These are phyloP conservation scores for Numida meleagris DNA, from an alignment of 2,113 vertebrate species.

Conservation along the genomic window DNA sequence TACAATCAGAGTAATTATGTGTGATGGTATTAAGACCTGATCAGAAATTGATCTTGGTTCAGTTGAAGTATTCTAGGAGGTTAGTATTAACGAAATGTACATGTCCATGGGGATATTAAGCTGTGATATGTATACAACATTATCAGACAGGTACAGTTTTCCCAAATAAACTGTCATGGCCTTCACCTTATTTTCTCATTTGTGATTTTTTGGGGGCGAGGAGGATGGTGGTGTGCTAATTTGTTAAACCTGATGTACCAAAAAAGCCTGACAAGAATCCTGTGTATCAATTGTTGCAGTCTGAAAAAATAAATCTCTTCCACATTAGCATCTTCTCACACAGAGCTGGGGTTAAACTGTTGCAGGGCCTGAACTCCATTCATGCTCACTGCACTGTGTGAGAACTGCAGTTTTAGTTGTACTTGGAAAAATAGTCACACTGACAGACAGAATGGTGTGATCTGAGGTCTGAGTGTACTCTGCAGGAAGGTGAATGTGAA, in stretches of 20 bases:
- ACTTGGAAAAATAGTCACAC: background rate
- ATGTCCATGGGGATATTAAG: conserved; percentile 58
- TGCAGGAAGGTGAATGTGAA: background rate
- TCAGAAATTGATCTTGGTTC: conserved; percentile 54
- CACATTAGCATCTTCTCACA: background rate
- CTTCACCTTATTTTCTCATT: conserved; percentile 42
- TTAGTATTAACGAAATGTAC: conserved; percentile 52
- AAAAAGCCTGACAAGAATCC: background rate
- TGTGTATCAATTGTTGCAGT: background rate
- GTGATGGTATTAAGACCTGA: conserved; percentile 9
- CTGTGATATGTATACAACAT: conserved; percentile 62
- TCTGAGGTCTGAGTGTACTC: background rate
- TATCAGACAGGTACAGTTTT: conserved; percentile 73
- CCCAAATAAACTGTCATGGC: conserved; percentile 76
- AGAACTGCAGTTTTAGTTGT: background rate
- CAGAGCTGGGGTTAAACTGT: background rate
- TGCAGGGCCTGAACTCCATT: background rate
- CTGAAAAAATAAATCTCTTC: background rate
- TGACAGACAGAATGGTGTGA: background rate
- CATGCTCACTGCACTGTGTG: background rate
- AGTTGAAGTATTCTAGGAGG: conserved; percentile 52
- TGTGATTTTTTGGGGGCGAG: conserved; percentile 1
- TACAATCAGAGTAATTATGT: background rate
- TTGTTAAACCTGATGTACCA: background rate
- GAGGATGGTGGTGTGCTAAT: background rate